These are phyloP conservation scores for Turritopsis dohrnii DNA, from an alignment of 30 jellyfish, hydroid and myxozoan genomes.

Conservation along the genomic window DNA sequence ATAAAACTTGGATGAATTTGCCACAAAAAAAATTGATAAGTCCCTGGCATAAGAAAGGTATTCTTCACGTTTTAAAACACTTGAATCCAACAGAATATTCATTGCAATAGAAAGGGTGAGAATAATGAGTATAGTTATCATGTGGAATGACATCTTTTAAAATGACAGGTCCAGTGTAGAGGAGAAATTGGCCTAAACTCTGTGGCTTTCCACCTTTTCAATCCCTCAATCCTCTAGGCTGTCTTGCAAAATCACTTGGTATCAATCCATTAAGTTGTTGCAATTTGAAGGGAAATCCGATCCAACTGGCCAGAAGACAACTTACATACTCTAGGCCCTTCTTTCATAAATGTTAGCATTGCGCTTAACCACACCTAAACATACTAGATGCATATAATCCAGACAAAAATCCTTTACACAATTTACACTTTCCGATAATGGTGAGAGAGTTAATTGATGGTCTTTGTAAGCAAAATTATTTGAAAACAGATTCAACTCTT, in stretches of 20 bases:
- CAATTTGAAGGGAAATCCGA: constrained; percentile 29
- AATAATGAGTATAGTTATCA: constrained; percentile 5
- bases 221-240: constrained; percentile 33
- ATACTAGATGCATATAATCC: constrained; percentile 33
- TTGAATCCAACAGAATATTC: neutral
- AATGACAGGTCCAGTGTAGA: constrained; percentile 45
- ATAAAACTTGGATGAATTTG: constrained; percentile 3
- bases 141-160: constrained; percentile 9
- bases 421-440: constrained; percentile 4
- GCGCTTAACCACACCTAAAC: constrained; percentile 38
- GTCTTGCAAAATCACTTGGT: constrained; percentile 47
- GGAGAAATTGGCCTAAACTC: constrained; percentile 50
- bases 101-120: constrained; percentile 10
- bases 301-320: constrained; percentile 27
- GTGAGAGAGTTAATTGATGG: constrained; percentile 18
- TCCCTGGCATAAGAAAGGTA: neutral
- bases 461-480: constrained; percentile 22
- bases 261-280: constrained; percentile 6
- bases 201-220: constrained; percentile 52
- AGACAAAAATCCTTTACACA: constrained; percentile 16
- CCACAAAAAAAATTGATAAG: neutral
- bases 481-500: constrained; percentile 13
- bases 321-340: constrained; percentile 32
- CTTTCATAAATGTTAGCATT: constrained; percentile 10
- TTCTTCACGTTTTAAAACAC: neutral